Evolutionary conservation across 2,113 vertebrate genomes (phyloP).

Genomic region (Mirounga angustirostris): DNA sequence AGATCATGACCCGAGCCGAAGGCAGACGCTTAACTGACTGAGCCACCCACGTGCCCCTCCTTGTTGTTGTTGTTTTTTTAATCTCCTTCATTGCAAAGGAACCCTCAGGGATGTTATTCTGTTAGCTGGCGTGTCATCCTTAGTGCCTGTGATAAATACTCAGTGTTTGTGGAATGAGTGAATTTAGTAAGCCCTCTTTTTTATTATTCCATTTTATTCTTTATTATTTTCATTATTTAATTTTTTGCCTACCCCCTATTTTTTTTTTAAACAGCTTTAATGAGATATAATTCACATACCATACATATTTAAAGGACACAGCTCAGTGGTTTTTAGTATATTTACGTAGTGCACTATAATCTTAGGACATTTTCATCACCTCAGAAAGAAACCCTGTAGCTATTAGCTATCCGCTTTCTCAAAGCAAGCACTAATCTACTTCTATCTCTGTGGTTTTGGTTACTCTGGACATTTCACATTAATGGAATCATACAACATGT

Average conservation of each 20-base stretch:
- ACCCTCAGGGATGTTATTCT: not conserved
- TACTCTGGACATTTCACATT: not conserved
- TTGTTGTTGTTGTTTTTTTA: not conserved
- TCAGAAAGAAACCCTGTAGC: not conserved
- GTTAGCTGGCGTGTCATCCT: not conserved
- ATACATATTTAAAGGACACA: not conserved
- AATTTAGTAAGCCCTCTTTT: not conserved
- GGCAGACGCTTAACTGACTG: too few species aligned
- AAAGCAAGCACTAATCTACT: not conserved
- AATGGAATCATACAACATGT: not conserved
- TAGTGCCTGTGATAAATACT: not conserved
- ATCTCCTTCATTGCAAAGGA: not conserved
- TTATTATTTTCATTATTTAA: not conserved
- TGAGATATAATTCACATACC: not conserved
- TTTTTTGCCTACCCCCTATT: not conserved
- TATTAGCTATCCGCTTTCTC: not conserved
- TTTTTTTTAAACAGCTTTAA: not conserved
- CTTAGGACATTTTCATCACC: not conserved
- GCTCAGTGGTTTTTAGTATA: not conserved
- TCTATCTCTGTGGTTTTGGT: not conserved
- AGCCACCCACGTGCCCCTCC: too few species aligned
- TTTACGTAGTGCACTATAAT: not conserved
- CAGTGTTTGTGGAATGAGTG: not conserved
- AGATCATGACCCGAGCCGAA: too few species aligned
- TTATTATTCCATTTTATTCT: not conserved